phyloP scores from a whole-genome alignment of 2,113 vertebrate species.

The Burhinus bistriatus region DNA sequence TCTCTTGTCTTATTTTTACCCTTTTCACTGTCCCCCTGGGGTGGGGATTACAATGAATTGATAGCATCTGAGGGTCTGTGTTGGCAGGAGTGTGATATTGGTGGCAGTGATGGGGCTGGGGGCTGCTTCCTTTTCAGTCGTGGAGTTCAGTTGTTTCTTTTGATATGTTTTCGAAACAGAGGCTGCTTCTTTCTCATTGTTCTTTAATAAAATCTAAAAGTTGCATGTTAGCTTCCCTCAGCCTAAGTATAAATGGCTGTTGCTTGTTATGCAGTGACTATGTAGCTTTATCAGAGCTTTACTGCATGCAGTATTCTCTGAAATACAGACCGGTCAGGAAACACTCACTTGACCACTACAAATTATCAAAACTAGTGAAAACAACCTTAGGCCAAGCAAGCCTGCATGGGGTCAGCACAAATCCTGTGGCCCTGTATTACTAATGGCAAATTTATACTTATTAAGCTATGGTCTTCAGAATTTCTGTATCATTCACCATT shows the following conservation, averaged over 20 bases:
- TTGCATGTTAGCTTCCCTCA: background rate
- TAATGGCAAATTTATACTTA: background rate
- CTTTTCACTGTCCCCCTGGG: background rate
- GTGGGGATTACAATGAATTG: background rate
- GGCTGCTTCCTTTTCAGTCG: background rate
- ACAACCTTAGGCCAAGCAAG: background rate
- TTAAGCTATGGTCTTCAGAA: background rate
- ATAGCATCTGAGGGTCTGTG: background rate
- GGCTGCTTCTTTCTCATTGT: background rate
- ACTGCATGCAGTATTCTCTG: background rate
- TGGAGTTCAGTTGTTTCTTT: background rate
- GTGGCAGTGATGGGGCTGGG: accelerated
- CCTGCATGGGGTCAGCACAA: background rate
- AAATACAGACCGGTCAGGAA: background rate
- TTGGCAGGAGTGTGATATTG: background rate
- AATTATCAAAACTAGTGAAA: background rate
- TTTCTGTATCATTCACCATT: background rate
- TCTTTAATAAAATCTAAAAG: background rate
- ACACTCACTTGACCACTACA: background rate
- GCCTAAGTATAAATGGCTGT: background rate
- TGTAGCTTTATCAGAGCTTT: background rate
- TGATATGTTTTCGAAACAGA: background rate
- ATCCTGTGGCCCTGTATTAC: background rate
- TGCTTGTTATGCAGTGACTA: background rate
- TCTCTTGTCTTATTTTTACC: background rate